phyloP scores from a whole-genome alignment of 2,888 invertebrate species.

The Mythimna vitellina region DNA sequence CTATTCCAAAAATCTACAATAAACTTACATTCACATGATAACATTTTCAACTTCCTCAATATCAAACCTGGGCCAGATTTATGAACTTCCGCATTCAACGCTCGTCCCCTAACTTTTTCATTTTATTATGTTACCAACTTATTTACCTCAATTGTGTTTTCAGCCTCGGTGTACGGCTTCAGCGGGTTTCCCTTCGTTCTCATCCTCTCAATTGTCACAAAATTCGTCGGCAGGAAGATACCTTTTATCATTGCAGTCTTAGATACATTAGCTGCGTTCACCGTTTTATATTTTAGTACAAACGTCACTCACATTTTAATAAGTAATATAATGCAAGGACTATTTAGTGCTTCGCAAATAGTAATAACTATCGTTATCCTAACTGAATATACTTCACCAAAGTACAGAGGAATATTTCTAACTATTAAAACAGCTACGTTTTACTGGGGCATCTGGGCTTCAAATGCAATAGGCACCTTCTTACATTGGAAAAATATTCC shows the following conservation, averaged over 20 bases:
- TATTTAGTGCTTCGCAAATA: conserved; percentile 33
- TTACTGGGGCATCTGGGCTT: conserved; percentile 66
- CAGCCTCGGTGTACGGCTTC: conserved; percentile 47
- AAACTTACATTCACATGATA: no score
- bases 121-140: no score
- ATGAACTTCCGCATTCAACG: no score
- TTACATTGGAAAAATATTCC: conserved; percentile 68
- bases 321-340: conserved; percentile 58
- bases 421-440: conserved; percentile 65
- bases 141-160: background rate
- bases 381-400: conserved; percentile 69
- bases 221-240: conserved; percentile 62
- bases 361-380: conserved; percentile 58
- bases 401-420: conserved; percentile 69
- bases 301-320: conserved; percentile 63
- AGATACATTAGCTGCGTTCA: conserved; percentile 48
- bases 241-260: conserved; percentile 50
- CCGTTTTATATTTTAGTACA: conserved; percentile 61
- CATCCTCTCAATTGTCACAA: conserved; percentile 53
- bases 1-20: no score
- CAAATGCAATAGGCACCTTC: conserved; percentile 70
- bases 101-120: no score
- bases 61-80: no score
- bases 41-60: no score
- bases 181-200: conserved; percentile 65